phyloP scores from a whole-genome alignment of 1,140 invertebrate genomes.

The Psix sp. region DNA sequence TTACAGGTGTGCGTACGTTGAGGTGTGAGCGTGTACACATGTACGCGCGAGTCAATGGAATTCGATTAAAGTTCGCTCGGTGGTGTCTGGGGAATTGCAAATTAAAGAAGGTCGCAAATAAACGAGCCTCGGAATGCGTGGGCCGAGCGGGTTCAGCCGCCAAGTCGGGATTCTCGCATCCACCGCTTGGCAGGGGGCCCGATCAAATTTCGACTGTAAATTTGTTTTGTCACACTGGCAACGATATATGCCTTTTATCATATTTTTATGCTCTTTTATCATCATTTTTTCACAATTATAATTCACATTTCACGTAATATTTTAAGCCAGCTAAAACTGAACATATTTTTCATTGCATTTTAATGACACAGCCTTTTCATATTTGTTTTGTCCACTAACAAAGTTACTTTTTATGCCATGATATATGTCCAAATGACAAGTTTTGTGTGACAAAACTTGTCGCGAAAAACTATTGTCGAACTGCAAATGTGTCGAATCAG shows the following conservation, averaged over 20 bases:
- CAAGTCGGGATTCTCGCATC: constrained; percentile 32
- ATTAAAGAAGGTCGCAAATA: constrained; percentile 62
- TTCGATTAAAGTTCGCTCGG: constrained; percentile 57
- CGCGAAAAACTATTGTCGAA: no score
- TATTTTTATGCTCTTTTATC: background rate
- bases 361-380: no score
- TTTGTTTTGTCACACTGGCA: constrained; percentile 67
- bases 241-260: constrained; percentile 46
- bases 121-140: constrained; percentile 53
- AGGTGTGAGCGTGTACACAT: background rate
- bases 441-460: no score
- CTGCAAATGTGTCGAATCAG: no score
- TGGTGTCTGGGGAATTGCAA: constrained; percentile 57
- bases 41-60: constrained; percentile 44
- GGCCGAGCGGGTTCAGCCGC: no score
- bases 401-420: no score
- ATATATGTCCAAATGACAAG: no score
- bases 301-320: no score
- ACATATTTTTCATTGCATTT: no score
- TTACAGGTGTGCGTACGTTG: constrained; percentile 15
- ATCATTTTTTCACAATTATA: no score
- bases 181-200: constrained; percentile 60
- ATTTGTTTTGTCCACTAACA: no score
- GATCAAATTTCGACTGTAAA: constrained; percentile 66
- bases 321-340: no score